phyloP scores from a whole-genome alignment of 2,888 invertebrate species.

The Hymenopus coronatus region DNA sequence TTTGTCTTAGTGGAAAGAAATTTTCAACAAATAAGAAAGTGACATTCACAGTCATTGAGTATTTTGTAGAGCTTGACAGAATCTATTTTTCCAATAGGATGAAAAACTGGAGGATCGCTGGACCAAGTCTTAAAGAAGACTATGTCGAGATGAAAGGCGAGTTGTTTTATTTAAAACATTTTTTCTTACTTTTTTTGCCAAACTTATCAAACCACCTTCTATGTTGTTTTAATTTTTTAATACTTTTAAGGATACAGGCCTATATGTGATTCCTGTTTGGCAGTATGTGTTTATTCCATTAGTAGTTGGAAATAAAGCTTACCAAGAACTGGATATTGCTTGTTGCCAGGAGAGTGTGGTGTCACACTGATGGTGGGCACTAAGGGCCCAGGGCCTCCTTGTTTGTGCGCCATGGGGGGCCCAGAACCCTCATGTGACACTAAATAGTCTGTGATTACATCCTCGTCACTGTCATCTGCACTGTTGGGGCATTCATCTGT shows the following conservation, averaged over 20 bases:
- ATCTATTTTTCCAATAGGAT: too few relatives aligned
- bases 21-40: too few relatives aligned
- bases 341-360: constrained; percentile 79
- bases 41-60: too few relatives aligned
- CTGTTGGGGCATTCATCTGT: constrained; percentile 43
- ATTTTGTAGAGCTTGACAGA: too few relatives aligned
- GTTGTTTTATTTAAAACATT: too few relatives aligned
- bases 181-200: too few relatives aligned
- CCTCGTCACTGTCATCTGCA: constrained; percentile 73
- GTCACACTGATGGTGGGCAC: constrained; percentile 86
- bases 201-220: too few relatives aligned
- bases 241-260: not conserved
- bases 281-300: not conserved
- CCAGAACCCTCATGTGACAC: constrained; percentile 28
- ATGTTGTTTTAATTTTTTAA: not conserved
- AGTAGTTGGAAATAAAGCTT: constrained; percentile 34
- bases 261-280: not conserved
- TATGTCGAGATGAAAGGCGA: too few relatives aligned
- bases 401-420: constrained; percentile 18
- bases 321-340: constrained; percentile 63
- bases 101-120: too few relatives aligned
- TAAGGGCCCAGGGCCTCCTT: constrained; percentile 45
- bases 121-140: too few relatives aligned
- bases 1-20: too few relatives aligned
- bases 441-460: constrained; percentile 75